Conservation (phyloP, 1,140 invertebrate genomes). For the Apolygus lucorum region DNA sequence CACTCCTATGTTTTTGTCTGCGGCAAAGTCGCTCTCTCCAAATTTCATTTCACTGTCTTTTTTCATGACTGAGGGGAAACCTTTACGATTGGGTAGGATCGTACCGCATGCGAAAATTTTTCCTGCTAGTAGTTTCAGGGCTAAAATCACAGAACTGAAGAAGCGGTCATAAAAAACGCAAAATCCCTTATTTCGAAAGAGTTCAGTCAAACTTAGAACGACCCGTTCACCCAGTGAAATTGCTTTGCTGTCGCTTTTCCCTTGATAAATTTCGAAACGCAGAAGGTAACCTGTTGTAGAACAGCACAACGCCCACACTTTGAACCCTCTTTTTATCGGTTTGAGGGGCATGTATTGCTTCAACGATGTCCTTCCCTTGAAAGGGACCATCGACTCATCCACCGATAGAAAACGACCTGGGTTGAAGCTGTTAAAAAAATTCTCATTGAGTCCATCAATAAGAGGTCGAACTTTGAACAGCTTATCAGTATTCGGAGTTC, state of each 20-base stretch:
- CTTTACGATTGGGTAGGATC: constrained; percentile 28
- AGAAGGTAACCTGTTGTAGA: constrained; percentile 32
- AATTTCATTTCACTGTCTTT: constrained; percentile 24
- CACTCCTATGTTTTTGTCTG: constrained; percentile 19
- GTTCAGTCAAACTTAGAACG: constrained; percentile 27
- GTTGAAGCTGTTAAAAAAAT: too few relatives aligned
- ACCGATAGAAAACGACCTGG: too few relatives aligned
- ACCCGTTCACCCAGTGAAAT: constrained; percentile 33
- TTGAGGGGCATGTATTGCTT: constrained; percentile 38
- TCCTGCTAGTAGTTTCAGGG: constrained; percentile 21
- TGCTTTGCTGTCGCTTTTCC: constrained; percentile 28
- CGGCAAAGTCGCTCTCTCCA: neutral
- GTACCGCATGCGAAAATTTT: constrained; percentile 30
- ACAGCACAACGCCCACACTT: constrained; percentile 36
- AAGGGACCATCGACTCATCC: too few relatives aligned
- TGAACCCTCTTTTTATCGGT: constrained; percentile 38
- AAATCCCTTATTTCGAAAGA: constrained; percentile 16
- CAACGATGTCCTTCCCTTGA: constrained; percentile 34
- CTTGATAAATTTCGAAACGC: constrained; percentile 34
- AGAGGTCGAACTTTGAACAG: too few relatives aligned
- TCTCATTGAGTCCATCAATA: too few relatives aligned
- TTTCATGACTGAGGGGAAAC: constrained; percentile 20
- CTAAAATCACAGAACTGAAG: constrained; percentile 22
- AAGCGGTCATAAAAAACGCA: constrained; percentile 30
- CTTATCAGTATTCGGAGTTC: too few relatives aligned